These are phyloP conservation scores for Pseudorhiza aurosa DNA, from an alignment of 30 jellyfish, hydroid and myxozoan species.

Conservation along the genomic window DNA sequence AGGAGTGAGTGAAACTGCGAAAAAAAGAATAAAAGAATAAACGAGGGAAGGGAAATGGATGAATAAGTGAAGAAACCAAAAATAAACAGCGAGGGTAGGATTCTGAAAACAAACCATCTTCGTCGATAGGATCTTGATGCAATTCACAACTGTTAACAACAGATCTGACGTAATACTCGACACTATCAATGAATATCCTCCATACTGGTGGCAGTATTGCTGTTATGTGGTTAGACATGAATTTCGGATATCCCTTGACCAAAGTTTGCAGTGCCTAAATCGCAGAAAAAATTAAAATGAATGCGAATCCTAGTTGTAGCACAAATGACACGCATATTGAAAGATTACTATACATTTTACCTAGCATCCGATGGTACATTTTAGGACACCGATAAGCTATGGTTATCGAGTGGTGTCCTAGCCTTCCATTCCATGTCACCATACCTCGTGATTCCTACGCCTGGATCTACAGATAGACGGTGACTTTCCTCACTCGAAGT, in stretches of 20 bases:
- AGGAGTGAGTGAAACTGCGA: neutral
- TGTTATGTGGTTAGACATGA: slow-evolving; percentile 66
- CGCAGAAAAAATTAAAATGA: neutral
- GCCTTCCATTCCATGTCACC: too few species aligned
- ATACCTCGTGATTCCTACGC: too few species aligned
- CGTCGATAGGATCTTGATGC: slow-evolving; percentile 89
- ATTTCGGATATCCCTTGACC: slow-evolving; percentile 81
- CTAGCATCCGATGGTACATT: too few species aligned
- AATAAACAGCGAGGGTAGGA: neutral
- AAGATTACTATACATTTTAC: too few species aligned
- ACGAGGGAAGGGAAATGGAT: neutral
- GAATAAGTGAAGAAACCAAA: neutral
- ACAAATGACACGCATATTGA: neutral
- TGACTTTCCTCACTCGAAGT: too few species aligned
- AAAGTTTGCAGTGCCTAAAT: slow-evolving; percentile 88
- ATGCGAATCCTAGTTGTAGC: neutral
- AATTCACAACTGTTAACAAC: slow-evolving; percentile 71
- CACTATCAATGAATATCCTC: slow-evolving; percentile 88
- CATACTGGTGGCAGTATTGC: slow-evolving; percentile 94
- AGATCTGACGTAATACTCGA: slow-evolving; percentile 65
- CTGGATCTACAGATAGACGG: too few species aligned
- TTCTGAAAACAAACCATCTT: slow-evolving; percentile 73
- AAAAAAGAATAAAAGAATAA: too few species aligned
- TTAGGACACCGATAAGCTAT: too few species aligned
- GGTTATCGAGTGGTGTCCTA: too few species aligned